Evolutionary conservation across 1,140 invertebrate species (phyloP).

Genomic region (Anadara kagoshimensis): DNA sequence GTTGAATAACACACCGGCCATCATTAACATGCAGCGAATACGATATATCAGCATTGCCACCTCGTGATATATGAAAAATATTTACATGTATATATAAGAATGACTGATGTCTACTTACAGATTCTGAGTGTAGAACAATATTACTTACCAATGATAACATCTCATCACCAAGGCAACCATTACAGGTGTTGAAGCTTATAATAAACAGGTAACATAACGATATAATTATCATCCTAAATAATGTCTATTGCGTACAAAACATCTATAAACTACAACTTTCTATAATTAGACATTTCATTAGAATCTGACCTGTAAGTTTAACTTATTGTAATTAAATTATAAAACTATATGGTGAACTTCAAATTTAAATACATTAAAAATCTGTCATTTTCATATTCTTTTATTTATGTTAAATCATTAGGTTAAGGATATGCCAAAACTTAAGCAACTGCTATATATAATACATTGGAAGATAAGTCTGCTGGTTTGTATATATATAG

Average conservation of each 20-base stretch:
- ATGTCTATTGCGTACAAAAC: background rate
- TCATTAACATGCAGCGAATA: no score
- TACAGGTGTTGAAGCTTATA: constrained; percentile 43
- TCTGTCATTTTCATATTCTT: no score
- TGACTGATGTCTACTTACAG: constrained; percentile 29
- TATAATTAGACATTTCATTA: background rate
- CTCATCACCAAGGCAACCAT: constrained; percentile 56
- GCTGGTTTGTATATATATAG: no score
- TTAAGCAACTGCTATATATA: no score
- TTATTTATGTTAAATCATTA: no score
- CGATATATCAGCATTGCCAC: no score
- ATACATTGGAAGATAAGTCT: no score
- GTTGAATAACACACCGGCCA: no score
- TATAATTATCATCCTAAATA: background rate
- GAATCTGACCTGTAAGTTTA: background rate
- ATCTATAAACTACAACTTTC: background rate
- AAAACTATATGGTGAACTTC: background rate
- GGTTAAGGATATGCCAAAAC: no score
- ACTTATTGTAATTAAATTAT: background rate
- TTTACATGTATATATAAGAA: background rate
- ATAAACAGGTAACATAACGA: constrained; percentile 29
- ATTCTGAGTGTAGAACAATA: constrained; percentile 41
- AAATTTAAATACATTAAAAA: background rate
- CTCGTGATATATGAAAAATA: background rate
- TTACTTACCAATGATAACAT: constrained; percentile 56